phyloP scores from a whole-genome alignment of 2,797 vertebrate genomes.

The Dendrocincla tyrannina region DNA sequence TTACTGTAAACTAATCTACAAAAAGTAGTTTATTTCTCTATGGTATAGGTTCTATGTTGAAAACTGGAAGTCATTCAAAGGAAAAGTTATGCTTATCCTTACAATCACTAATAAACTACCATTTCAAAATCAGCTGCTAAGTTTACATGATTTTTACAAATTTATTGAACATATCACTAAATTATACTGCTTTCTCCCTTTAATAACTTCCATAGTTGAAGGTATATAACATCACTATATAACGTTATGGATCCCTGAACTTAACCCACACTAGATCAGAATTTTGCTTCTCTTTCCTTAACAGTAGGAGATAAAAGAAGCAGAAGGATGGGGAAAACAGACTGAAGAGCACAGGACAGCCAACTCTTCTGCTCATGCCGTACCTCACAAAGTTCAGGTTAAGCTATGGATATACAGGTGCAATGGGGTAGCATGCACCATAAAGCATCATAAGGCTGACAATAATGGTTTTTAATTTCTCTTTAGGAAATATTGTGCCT shows the following conservation, averaged over 20 bases:
- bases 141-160: background rate
- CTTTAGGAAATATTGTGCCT: background rate
- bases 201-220: background rate
- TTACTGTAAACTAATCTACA: background rate
- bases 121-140: background rate
- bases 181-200: background rate
- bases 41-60: background rate
- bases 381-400: background rate
- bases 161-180: background rate
- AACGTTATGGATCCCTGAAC: background rate
- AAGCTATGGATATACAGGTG: background rate
- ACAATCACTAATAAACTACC: background rate
- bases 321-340: background rate
- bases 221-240: background rate
- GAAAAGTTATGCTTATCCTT: background rate
- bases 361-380: background rate
- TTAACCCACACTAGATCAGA: background rate
- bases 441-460: background rate
- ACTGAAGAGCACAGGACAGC: background rate
- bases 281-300: background rate
- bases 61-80: background rate
- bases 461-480: background rate
- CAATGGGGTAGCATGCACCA: background rate
- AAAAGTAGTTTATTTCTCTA: background rate
- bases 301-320: background rate